A percentile compares a stretch with the other conserved stretches of the same genome.
Evolutionary conservation across 2,888 invertebrate genomes (phyloP).

Genomic region (Limnephilus marmoratus): DNA sequence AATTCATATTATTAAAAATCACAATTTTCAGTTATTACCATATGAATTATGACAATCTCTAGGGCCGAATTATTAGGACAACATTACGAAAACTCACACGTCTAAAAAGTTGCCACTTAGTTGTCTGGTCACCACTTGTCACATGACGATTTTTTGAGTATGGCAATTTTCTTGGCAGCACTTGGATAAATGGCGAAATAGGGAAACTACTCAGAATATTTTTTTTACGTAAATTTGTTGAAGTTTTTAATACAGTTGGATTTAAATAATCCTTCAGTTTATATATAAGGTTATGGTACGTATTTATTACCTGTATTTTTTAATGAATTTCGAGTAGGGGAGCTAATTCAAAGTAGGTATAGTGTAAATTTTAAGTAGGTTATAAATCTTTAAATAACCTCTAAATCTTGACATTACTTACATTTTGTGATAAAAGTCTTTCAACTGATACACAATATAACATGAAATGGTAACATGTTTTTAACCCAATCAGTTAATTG

Average conservation of each 20-base stretch:
- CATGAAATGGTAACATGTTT: neutral
- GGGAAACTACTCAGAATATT: neutral
- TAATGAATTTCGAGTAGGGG: neutral
- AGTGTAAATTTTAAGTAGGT: conserved; percentile 12
- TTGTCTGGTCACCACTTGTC: no score
- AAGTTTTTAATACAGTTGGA: neutral
- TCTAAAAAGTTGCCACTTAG: no score
- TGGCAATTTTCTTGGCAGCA: conserved; percentile 27
- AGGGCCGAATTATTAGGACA: no score
- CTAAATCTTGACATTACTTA: conserved; percentile 30
- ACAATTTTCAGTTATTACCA: no score
- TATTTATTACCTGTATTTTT: neutral
- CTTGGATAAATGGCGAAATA: conserved; percentile 30
- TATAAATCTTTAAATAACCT: conserved; percentile 37
- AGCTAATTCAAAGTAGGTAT: neutral
- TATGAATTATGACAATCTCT: no score
- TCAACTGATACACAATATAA: neutral
- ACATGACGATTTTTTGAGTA: neutral
- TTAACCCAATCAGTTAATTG: neutral
- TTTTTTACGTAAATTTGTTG: neutral
- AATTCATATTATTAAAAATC: no score
- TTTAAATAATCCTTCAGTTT: neutral
- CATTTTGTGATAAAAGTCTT: neutral
- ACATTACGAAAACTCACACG: no score
- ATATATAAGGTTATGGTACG: conserved; percentile 13